phyloP scores from a whole-genome alignment of 2,888 invertebrate species.

The Oscheius sp. region DNA sequence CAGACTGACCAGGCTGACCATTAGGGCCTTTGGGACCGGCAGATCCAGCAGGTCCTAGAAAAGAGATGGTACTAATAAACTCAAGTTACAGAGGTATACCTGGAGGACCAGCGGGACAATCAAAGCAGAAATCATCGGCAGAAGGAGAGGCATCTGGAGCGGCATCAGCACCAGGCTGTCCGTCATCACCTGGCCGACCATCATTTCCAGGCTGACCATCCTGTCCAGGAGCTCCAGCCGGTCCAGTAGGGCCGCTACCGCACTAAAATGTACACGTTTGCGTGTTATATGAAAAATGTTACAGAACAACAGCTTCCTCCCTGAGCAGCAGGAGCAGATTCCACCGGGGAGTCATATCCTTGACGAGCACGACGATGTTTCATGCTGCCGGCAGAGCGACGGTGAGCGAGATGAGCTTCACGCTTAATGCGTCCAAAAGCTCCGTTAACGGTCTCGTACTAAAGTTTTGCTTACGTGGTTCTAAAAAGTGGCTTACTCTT shows the following conservation, averaged over 20 bases:
- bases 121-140: conserved; percentile 58
- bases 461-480: background rate
- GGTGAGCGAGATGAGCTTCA: background rate
- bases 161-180: conserved; percentile 59
- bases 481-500: background rate
- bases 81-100: conserved; percentile 36
- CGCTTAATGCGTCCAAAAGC: background rate
- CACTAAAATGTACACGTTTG: conserved; percentile 33
- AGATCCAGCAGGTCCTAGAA: too few species aligned
- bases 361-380: conserved; percentile 3
- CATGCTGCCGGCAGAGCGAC: background rate
- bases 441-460: background rate
- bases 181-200: conserved; percentile 60
- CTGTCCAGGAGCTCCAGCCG: conserved; percentile 64
- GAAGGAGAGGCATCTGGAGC: conserved; percentile 58
- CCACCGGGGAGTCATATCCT: conserved; percentile 38
- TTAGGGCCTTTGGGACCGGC: too few species aligned
- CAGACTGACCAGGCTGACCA: conserved; percentile 52
- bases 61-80: too few species aligned
- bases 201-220: conserved; percentile 64
- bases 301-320: conserved; percentile 57
- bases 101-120: conserved; percentile 46
- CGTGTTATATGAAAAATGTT: too few species aligned
- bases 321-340: conserved; percentile 26
- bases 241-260: conserved; percentile 58